A percentile compares a stretch with the other conserved stretches of the same genome.
Evolutionary conservation across 2,797 vertebrate species (phyloP).

Genomic region (Sebastes reedi): DNA sequence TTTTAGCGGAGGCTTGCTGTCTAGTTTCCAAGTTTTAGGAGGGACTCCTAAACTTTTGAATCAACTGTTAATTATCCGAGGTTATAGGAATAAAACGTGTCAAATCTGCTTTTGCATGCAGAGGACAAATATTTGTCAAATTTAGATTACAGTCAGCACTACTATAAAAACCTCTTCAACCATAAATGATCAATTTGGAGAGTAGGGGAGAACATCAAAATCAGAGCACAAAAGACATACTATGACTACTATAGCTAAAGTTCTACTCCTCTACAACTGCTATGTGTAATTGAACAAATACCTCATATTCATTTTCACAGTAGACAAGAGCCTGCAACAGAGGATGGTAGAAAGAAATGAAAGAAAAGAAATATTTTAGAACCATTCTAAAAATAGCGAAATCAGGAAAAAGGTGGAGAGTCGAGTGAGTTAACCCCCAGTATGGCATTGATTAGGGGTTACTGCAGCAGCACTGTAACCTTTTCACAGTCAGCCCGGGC

Average conservation of each 20-base stretch:
- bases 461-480: constrained; percentile 54
- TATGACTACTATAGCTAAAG: neutral
- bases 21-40: constrained; percentile 5
- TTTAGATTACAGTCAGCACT: neutral
- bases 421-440: constrained; percentile 32
- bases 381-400: constrained; percentile 29
- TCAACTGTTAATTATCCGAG: constrained; percentile 11
- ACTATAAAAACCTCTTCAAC: neutral
- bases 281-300: constrained; percentile 30
- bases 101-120: neutral
- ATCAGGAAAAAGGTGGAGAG: constrained; percentile 15
- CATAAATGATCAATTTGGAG: neutral
- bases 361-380: constrained; percentile 4
- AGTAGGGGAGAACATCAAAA: neutral
- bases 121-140: neutral
- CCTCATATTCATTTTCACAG: constrained; percentile 45
- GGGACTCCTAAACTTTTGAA: constrained; percentile 13
- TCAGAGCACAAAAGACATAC: constrained; percentile 3
- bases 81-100: neutral
- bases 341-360: neutral
- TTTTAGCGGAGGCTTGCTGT: neutral
- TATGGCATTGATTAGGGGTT: constrained; percentile 66
- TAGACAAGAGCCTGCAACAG: constrained; percentile 21
- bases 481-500: constrained; percentile 52
- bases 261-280: constrained; percentile 6